phyloP scores from a whole-genome alignment of 2,888 invertebrate species.

The Carabus problematicus region DNA sequence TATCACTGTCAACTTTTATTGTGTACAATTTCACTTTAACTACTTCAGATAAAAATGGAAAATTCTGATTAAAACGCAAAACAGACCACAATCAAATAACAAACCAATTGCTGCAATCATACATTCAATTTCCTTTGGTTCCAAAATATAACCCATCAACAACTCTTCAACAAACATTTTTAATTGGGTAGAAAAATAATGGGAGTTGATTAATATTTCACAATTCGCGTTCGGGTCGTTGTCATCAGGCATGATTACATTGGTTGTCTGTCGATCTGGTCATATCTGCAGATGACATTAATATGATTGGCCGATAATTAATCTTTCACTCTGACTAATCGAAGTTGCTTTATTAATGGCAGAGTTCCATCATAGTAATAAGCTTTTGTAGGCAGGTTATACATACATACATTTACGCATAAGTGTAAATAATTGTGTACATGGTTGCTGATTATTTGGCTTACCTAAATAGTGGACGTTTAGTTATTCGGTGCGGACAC shows the following conservation, averaged over 20 bases:
- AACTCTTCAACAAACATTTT: conserved; percentile 6
- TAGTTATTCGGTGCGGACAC: conserved; percentile 10
- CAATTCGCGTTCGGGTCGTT: background rate
- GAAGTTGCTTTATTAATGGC: too few relatives aligned
- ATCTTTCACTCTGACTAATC: too few relatives aligned
- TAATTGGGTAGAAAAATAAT: conserved; percentile 24
- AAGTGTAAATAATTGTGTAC: too few relatives aligned
- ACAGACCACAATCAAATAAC: too few relatives aligned
- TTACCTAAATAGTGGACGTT: conserved; percentile 10
- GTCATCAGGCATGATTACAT: conserved; percentile 10
- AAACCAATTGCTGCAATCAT: too few relatives aligned
- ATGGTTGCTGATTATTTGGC: background rate
- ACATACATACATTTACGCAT: too few relatives aligned
- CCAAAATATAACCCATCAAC: conserved; percentile 14
- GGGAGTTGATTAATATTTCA: conserved; percentile 8
- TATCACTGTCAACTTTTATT: too few relatives aligned
- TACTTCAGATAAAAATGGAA: too few relatives aligned
- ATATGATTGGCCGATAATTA: conserved; percentile 13
- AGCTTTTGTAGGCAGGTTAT: too few relatives aligned
- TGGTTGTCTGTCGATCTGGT: conserved; percentile 11
- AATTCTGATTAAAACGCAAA: too few relatives aligned
- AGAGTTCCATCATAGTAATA: too few relatives aligned
- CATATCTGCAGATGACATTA: conserved; percentile 29
- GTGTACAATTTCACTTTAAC: too few relatives aligned
- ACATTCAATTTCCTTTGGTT: conserved; percentile 12